phyloP scores from a whole-genome alignment of 2,113 vertebrate genomes.

The Zosterops borbonicus region DNA sequence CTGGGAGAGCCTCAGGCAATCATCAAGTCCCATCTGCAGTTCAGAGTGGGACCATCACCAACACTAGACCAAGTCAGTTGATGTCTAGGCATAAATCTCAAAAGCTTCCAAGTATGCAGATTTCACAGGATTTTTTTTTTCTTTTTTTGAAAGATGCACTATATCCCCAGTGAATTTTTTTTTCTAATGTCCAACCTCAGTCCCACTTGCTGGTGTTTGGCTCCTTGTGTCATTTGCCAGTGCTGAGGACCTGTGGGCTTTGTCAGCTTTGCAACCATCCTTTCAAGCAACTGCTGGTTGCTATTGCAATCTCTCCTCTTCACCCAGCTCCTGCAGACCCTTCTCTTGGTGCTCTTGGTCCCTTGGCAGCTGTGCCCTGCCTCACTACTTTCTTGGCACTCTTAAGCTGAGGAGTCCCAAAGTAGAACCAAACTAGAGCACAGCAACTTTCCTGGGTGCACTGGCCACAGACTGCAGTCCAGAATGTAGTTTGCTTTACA shows the following conservation, averaged over 20 bases:
- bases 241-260: neutral
- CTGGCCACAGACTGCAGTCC: neutral
- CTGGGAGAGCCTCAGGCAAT: neutral
- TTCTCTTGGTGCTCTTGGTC: neutral
- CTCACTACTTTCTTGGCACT: neutral
- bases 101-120: neutral
- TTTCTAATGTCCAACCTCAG: neutral
- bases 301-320: neutral
- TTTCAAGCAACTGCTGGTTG: neutral
- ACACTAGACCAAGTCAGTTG: fast-evolving
- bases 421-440: neutral
- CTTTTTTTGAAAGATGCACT: neutral
- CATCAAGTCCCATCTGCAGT: neutral
- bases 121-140: neutral
- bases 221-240: neutral
- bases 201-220: neutral
- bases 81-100: neutral
- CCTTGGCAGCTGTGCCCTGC: neutral
- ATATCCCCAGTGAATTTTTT: neutral
- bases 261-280: neutral
- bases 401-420: neutral
- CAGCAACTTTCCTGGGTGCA: neutral
- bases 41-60: neutral
- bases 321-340: neutral
- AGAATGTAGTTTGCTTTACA: neutral